A percentile compares a stretch with the other conserved stretches of the same genome.
These are phyloP conservation scores for Gnatocerus cornutus DNA, from an alignment of 2,888 invertebrate genomes.

Conservation along the genomic window DNA sequence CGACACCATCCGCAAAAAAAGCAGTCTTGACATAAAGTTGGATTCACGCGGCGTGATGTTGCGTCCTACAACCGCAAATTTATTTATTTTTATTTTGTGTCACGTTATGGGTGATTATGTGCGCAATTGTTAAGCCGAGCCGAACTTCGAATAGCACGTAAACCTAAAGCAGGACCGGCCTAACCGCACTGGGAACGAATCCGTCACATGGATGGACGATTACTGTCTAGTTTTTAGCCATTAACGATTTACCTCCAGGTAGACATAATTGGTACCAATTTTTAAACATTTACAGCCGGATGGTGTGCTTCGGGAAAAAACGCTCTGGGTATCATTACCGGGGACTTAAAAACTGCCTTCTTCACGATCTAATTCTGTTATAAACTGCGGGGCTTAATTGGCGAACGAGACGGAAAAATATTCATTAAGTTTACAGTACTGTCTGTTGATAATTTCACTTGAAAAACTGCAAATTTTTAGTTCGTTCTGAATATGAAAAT, in stretches of 20 bases:
- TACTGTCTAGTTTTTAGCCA: constrained; percentile 39
- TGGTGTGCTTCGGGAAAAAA: constrained; percentile 11
- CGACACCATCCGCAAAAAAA: constrained; percentile 33
- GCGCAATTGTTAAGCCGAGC: constrained; percentile 43
- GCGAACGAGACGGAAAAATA: too few relatives aligned
- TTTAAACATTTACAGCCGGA: constrained; percentile 43
- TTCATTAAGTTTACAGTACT: too few relatives aligned
- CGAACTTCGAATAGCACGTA: constrained; percentile 37
- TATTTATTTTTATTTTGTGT: constrained; percentile 36
- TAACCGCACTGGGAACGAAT: constrained; percentile 40
- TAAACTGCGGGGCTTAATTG: neutral
- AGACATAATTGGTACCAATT: constrained; percentile 47
- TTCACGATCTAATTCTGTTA: neutral
- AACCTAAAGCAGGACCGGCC: constrained; percentile 24
- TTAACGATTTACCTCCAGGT: constrained; percentile 47
- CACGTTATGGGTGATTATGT: constrained; percentile 25
- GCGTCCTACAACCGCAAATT: constrained; percentile 33
- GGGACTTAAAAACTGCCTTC: neutral
- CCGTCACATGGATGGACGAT: constrained; percentile 37
- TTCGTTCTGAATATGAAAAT: too few relatives aligned
- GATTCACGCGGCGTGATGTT: constrained; percentile 41
- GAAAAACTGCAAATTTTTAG: too few relatives aligned
- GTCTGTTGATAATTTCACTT: too few relatives aligned
- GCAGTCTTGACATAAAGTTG: constrained; percentile 31
- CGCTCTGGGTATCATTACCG: constrained; percentile 2